phyloP scores from a whole-genome alignment of 2,113 vertebrate genomes.

The Dicentrarchus labrax region DNA sequence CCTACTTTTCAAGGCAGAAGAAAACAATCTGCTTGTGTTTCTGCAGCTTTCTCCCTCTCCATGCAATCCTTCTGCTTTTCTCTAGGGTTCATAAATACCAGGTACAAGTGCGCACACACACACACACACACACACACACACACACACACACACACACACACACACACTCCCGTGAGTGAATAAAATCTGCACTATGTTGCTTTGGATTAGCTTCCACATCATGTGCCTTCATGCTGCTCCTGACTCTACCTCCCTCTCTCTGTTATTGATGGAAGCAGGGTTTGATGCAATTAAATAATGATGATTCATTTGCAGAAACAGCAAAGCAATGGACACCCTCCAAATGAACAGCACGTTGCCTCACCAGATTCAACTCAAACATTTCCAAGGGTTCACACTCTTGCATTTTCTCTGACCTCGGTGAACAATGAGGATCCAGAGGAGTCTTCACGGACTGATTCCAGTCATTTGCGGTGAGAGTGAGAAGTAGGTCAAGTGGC shows the following conservation, averaged over 20 bases:
- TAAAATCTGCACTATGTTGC: constrained; percentile 65
- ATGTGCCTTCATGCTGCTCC: constrained; percentile 59
- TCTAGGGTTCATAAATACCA: constrained; percentile 32
- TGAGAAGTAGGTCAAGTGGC: constrained; percentile 80
- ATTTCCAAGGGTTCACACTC: not conserved
- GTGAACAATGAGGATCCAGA: constrained; percentile 16
- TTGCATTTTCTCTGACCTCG: constrained; percentile 23
- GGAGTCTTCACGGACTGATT: constrained; percentile 45
- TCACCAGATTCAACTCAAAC: constrained; percentile 7
- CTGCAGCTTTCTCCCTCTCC: constrained; percentile 54
- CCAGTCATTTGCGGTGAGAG: constrained; percentile 61
- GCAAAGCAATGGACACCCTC: constrained; percentile 10
- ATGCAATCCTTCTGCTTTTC: constrained; percentile 27
- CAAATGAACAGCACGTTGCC: constrained; percentile 27
- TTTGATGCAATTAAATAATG: constrained; percentile 60
- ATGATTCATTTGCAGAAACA: constrained; percentile 55
- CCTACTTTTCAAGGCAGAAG: constrained; percentile 60
- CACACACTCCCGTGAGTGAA: constrained; percentile 21
- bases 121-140: constrained; percentile 5
- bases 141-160: constrained; percentile 15
- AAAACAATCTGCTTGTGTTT: constrained; percentile 65
- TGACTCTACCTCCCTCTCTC: constrained; percentile 41
- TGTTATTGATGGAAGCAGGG: constrained; percentile 42
- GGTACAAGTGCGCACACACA: not conserved
- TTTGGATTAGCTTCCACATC: constrained; percentile 67